Conservation (phyloP, 2,888 invertebrate species). For the Apotomis capreana region DNA sequence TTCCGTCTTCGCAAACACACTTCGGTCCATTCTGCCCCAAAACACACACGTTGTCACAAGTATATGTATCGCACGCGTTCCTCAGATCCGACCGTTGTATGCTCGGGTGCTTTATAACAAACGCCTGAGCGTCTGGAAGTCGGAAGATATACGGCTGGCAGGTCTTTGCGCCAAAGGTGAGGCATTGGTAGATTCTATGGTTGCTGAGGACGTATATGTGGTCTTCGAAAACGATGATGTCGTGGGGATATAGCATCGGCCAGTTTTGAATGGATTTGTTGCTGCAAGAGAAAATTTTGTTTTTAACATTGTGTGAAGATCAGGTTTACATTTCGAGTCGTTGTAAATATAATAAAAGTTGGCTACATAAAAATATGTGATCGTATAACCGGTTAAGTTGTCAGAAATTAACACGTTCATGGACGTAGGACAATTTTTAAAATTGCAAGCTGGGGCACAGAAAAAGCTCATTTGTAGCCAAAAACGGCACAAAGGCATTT, state of each 20-base stretch:
- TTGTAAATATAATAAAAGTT: too few relatives aligned
- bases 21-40: constrained; percentile 64
- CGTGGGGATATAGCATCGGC: constrained; percentile 82
- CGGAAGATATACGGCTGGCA: constrained; percentile 79
- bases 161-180: constrained; percentile 75
- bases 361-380: too few relatives aligned
- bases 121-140: constrained; percentile 60
- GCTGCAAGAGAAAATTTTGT: constrained; percentile 52
- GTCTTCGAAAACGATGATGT: constrained; percentile 89
- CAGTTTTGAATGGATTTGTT: constrained; percentile 69
- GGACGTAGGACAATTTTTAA: too few relatives aligned
- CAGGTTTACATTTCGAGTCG: too few relatives aligned
- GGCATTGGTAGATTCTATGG: constrained; percentile 83
- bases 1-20: constrained; percentile 83
- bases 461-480: too few relatives aligned
- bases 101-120: constrained; percentile 63
- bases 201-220: constrained; percentile 87
- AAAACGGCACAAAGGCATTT: too few relatives aligned
- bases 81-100: constrained; percentile 60
- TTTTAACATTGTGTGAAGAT: not conserved
- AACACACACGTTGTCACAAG: constrained; percentile 85
- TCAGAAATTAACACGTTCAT: too few relatives aligned
- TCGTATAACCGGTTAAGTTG: too few relatives aligned
- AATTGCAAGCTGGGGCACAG: too few relatives aligned
- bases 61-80: constrained; percentile 75